Conservation (phyloP, 2,888 invertebrate genomes). For the Coenonympha arcania region DNA sequence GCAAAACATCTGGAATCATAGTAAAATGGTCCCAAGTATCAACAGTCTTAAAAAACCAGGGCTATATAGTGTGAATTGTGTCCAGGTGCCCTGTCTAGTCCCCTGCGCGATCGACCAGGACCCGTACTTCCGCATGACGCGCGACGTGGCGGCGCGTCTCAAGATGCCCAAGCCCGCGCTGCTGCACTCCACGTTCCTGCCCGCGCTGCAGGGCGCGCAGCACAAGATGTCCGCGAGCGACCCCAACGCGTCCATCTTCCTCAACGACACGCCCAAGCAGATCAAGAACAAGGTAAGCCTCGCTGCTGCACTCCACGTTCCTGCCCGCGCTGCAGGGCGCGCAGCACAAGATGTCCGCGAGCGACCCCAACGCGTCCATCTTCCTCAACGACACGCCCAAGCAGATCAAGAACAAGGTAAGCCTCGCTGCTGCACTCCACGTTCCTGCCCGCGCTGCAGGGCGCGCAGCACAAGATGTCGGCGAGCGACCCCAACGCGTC, state of each 20-base stretch:
- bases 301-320: background rate
- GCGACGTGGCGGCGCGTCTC: conserved; percentile 96
- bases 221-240: conserved; percentile 99
- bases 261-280: conserved; percentile 96
- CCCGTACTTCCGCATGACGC: conserved; percentile 98
- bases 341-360: background rate
- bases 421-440: too few relatives aligned
- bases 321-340: too few relatives aligned
- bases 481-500: too few relatives aligned
- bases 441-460: too few relatives aligned
- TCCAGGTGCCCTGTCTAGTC: conserved; percentile 77
- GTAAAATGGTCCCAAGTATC: too few relatives aligned
- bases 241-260: conserved; percentile 91
- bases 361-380: too few relatives aligned
- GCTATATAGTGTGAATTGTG: too few relatives aligned
- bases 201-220: conserved; percentile 95
- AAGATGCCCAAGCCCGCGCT: conserved; percentile 91
- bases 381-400: too few relatives aligned
- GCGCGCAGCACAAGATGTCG: too few relatives aligned
- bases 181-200: conserved; percentile 91
- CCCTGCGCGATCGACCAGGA: conserved; percentile 99
- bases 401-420: too few relatives aligned
- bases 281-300: conserved; percentile 91
- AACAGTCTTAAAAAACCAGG: too few relatives aligned
- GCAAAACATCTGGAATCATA: too few relatives aligned